A percentile compares a stretch with the other conserved stretches of the same genome.
These are phyloP conservation scores for Periparus ater DNA, from an alignment of 2,797 vertebrate genomes.

Conservation along the genomic window DNA sequence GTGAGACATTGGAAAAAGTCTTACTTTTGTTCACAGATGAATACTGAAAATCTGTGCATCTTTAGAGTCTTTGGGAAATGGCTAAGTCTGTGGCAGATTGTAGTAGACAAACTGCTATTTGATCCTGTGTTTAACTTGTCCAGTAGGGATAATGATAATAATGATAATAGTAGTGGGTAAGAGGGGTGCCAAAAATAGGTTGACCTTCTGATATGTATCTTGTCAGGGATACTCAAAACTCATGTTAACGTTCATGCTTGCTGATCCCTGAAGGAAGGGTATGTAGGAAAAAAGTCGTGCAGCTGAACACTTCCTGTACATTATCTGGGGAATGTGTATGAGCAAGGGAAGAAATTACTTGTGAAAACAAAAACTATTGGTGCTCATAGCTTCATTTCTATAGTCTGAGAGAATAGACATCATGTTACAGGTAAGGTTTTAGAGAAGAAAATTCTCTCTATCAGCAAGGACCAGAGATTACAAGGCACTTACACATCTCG, in stretches of 20 bases:
- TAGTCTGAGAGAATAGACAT: neutral
- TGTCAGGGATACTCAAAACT: neutral
- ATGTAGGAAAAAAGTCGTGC: neutral
- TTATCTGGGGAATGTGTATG: neutral
- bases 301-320: neutral
- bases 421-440: neutral
- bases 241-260: neutral
- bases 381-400: neutral
- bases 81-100: neutral
- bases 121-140: neutral
- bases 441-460: neutral
- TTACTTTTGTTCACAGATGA: neutral
- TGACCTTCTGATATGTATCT: neutral
- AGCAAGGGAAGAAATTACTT: neutral
- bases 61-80: neutral
- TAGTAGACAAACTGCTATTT: neutral
- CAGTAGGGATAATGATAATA: neutral
- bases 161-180: neutral
- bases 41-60: neutral
- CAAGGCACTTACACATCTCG: neutral
- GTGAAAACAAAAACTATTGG: neutral
- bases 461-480: conserved; percentile 2
- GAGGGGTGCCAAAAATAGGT: neutral
- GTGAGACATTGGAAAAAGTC: neutral
- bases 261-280: neutral